Evolutionary conservation across 2,113 vertebrate genomes (phyloP).

Genomic region (Pipra filicauda): DNA sequence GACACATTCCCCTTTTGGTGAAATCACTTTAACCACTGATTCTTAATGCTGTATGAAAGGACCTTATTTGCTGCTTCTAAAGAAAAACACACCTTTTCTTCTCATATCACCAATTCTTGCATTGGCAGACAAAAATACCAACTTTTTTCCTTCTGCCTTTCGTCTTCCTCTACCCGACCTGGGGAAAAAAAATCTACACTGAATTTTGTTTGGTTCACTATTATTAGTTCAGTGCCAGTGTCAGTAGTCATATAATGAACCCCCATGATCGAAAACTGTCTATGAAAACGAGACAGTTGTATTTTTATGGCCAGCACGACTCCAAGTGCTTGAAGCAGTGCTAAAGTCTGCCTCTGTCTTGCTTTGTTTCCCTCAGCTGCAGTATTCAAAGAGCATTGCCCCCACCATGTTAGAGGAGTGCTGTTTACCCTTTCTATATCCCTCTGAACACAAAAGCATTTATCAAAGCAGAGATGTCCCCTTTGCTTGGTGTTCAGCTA

Average conservation of each 20-base stretch:
- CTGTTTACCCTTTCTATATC: not conserved
- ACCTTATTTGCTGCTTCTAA: slow-evolving; percentile 12
- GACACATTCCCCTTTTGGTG: not conserved
- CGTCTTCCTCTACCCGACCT: not conserved
- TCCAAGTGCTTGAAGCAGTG: not conserved
- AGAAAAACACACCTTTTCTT: not conserved
- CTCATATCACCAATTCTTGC: not conserved
- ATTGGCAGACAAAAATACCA: not conserved
- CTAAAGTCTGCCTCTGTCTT: not conserved
- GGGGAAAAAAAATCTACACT: not conserved
- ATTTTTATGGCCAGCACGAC: not conserved
- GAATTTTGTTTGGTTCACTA: not conserved
- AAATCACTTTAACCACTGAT: slow-evolving; percentile 20
- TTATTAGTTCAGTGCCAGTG: not conserved
- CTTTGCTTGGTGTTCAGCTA: not conserved
- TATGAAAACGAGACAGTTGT: not conserved
- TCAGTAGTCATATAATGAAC: not conserved
- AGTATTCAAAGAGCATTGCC: not conserved
- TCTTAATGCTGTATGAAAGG: not conserved
- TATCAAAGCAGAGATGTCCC: not conserved
- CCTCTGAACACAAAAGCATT: not conserved
- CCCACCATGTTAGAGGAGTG: not conserved
- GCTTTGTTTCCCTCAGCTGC: not conserved
- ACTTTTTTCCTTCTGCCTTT: not conserved
- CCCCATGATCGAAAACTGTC: not conserved